Base-by-base conservation (phyloP, 92 coral and sea anemone species). In the Parazoanthus atlanticus region DNA sequence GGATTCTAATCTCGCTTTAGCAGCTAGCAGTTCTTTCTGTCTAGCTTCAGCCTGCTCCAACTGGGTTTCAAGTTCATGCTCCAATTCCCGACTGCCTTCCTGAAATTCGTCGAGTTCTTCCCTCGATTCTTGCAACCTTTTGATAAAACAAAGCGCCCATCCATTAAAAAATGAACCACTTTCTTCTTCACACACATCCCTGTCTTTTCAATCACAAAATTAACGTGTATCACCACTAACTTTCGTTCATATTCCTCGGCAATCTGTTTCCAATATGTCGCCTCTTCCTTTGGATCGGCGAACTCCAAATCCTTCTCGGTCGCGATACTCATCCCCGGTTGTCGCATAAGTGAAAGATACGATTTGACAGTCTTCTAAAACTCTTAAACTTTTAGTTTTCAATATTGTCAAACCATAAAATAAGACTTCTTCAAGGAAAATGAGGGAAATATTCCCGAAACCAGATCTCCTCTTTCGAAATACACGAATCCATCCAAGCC, bases 201-300 rank as follows among this genome's bases (percentile, higher is more conserved):
- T 46, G 66, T 33, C 52, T 33, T 52, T n/a, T 26, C 23, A 86
- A 75, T 32, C 16, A 74, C 47, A 43, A 88, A 90, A 3, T 52
- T 40, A 43, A 67, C 52, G 56, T 66, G 74, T 76, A 29, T 40
- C 33, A 82, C n/a, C 87, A 90, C 99, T 91, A 88, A 97, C 99
- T 94, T 97, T 90, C 92, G 92, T 66, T 96, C 98, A 71, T 95
- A 97, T 86, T 97, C 97, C 89, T 97, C 96, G 84, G 99, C 98
- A 65, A 97, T 77, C 87, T 97, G 96, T 88, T 92, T 94, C 99
- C 99, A 97, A 89, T 97, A 97, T 82, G 94, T 93, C 92, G 98
- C 99, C 96, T 97, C 99, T 94, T 97, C 99, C 88, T 94, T 94
- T 88, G 99, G 97, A 85, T 97, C 98, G 94, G 97, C 98, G 96